Evolutionary conservation across 2,113 vertebrate species (phyloP), one percentile per base, ranked within the genome.

Genomic region (Thunnus maccoyii): DNA sequence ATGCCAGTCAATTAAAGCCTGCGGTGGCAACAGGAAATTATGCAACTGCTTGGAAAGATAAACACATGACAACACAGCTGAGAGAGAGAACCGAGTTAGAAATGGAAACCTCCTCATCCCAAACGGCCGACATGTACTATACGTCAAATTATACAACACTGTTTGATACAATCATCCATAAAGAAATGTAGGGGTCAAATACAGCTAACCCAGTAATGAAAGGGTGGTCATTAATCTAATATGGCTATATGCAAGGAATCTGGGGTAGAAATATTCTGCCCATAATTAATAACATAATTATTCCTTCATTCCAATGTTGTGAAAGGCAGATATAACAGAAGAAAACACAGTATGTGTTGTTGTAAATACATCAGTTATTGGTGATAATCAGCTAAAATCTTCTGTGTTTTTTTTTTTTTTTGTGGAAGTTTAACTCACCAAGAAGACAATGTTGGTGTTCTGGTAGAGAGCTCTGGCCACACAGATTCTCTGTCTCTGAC

Each of bases 401-500:
- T 36, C 32, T 30, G 27, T 30, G 27, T 30, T 30, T 2, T 3
- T 30, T 30, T 2, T 27, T 30, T 30, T 30, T 30, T 22, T 25
- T 12, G 3, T 8, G 14, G 13, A 22, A 27, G 41, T 44, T 77
- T 9, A 52, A 69, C 96, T 96, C 94, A 99, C 98, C 97, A 99
- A 89, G 91, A 99, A 98, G 89, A 99, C 98, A 3, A 99, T 96
- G 93, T 97, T 99, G 92, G 98, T 99, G 92, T 99, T 97, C 89
- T 99, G 98, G 91, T 99, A 99, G 55, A 99, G 96, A 1, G 98
- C 98, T 87, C 98, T 93, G 68, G 96, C 98, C 81, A 99, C 98
- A 62, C 98, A 99, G 90, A 99, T 99, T 36, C 98, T 96, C 92
- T 99, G 98, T 44, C 98, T 95, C 89, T 99, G 98, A 0, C 98